Evolutionary conservation across 2,888 invertebrate genomes (phyloP), one percentile per base, ranked within the genome.

Genomic region (Teleiodes luculella): DNA sequence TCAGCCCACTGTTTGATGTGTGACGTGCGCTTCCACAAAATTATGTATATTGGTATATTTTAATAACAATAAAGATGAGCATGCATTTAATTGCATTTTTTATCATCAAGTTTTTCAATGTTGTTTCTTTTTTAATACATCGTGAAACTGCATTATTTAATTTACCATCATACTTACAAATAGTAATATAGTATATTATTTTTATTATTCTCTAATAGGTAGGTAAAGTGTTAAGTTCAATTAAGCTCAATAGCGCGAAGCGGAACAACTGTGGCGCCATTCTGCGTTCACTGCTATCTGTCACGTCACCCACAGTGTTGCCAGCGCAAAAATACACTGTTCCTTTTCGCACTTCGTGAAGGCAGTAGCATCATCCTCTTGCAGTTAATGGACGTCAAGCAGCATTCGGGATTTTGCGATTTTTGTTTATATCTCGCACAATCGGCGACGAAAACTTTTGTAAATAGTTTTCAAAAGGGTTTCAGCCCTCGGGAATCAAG

Each of bases 371-470:
- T 82, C 82, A 80, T 76, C 77, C 75, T 76, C 78, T 74, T 83
- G 81, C 78, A 74, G 72, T 81, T 77, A 86, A 89, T 89, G 89
- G 89, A 88, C 89, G 89, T 89, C 82, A 78, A 70, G 72, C 69
- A 76, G 76, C 80, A 76, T 79, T 76, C 72, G 73, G 71, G 76
- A 72, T 76, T 41, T 79, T 73, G 80, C 81, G 77, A 74, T 76
- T 81, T 85, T 87, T 89, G 89, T 89, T 89, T 89, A 88, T 86
- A 89, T 86, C 82, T 78, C 69, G 86, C 84, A 76, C 73, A 83
- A 86, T 85, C 85, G 80, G 78, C 80, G 72, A 75, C 71, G 70
- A 76, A 88, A 88, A 89, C 87, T 88, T 89, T 89, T 88, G 72
- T 74, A 83, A 83, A 76, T 73, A 83, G 75, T 86, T 86, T 86